Evolutionary conservation across 1,140 invertebrate genomes (phyloP), one percentile per base, ranked within the genome.

Genomic region (Cheumatopsyche charites): DNA sequence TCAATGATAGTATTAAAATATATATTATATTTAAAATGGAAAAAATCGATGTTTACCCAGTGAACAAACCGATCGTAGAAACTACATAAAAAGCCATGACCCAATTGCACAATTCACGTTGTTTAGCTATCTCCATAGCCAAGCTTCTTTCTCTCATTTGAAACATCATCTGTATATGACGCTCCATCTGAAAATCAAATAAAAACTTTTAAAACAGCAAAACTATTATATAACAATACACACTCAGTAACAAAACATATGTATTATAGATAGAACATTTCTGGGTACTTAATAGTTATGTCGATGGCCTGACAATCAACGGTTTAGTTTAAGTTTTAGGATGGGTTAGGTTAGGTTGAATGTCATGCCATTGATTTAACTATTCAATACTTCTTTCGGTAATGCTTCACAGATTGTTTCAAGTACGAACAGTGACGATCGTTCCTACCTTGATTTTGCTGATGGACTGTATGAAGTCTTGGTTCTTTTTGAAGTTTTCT

Each of bases 101-200:
- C 91, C 91, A 93, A 73, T 88, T 86, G 77, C 91, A 89, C 15
- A 91, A 79, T 78, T 94, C 92, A 70, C 92, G 81, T 65, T 87
- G 85, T 78, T 87, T 85, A 5, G 91, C 91, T 45, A 93, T 86
- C 80, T 90, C 86, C 80, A 90, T 81, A 0, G 92, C 91, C 79
- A 88, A 85, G 80, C 90, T 86, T 69, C 90, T 81, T 80, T 93
- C 90, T 76, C 91, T 85, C 83, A 93, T 89, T 79, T 91, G 90
- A 82, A 91, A 91, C 79, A 91, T 90, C 86, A 93, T 87, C 78
- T 92, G 91, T 75, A 94, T 89, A 82, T 92, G 91, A 55, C 89
- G 80, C 77, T 91, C 90, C 79, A 90, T 82, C 89, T 90, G 73
- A 67, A 77, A 78, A 13, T 17, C 1, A 61, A 49, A 49, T 5